Conservation (phyloP, 1,140 invertebrate species). For the Penaeus vannamei region DNA sequence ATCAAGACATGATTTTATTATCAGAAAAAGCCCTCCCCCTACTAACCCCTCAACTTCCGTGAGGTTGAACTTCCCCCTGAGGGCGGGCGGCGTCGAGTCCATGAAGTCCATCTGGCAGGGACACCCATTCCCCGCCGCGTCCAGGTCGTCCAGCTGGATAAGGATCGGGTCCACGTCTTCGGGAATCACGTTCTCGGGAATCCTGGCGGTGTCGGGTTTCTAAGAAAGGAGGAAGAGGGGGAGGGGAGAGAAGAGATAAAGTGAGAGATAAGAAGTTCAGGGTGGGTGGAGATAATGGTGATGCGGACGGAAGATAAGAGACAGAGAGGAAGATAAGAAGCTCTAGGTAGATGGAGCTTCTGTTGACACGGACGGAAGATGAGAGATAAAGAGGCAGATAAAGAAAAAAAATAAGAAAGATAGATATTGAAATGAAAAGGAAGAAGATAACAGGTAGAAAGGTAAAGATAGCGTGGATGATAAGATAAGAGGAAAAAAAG, state of each 20-base stretch:
- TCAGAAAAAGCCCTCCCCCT: too few species aligned
- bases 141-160: background rate
- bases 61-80: slow-evolving; percentile 29
- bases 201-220: background rate
- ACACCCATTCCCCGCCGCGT: background rate
- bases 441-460: background rate
- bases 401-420: background rate
- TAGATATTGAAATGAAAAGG: background rate
- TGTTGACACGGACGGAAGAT: background rate
- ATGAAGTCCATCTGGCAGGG: background rate
- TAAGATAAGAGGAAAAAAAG: too few species aligned
- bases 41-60: background rate
- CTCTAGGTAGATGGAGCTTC: too few species aligned
- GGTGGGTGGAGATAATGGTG: background rate
- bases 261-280: background rate
- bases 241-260: background rate
- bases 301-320: background rate
- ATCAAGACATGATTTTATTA: too few species aligned
- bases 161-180: background rate
- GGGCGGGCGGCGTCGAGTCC: background rate
- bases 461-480: too few species aligned
- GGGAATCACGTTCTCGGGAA: background rate
- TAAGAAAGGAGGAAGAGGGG: background rate
- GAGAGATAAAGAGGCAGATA: background rate
- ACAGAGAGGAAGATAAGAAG: too few species aligned